Evolutionary conservation across 2,797 vertebrate genomes (phyloP).

Genomic region (Gila robusta): DNA sequence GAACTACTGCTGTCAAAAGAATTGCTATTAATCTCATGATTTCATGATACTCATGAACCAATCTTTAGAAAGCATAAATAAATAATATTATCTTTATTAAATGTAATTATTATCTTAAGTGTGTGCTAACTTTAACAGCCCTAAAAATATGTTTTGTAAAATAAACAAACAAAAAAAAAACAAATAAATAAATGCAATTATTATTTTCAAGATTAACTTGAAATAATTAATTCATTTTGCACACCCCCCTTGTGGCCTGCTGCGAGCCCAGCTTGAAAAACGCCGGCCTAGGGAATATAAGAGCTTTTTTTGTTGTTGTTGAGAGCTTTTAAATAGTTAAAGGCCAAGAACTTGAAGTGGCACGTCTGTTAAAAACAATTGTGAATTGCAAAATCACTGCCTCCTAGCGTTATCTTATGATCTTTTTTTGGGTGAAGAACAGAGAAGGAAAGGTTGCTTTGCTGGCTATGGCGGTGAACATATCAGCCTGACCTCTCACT

Average conservation of each 20-base stretch:
- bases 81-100: no score
- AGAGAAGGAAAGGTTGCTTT: conserved; percentile 11
- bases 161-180: neutral
- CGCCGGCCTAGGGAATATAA: neutral
- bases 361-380: neutral
- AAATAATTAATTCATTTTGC: neutral
- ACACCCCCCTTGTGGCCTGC: no score
- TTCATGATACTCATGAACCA: neutral
- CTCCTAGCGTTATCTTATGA: neutral
- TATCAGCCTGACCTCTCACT: conserved; percentile 23
- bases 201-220: neutral
- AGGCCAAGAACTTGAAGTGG: neutral
- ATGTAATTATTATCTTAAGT: neutral
- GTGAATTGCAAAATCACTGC: neutral
- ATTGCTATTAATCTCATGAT: neutral
- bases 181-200: neutral
- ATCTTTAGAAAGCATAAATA: neutral
- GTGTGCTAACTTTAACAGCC: neutral
- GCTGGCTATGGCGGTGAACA: neutral
- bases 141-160: neutral
- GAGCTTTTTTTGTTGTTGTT: neutral
- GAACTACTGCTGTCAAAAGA: neutral
- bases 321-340: neutral
- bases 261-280: neutral
- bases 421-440: neutral